phyloP scores from a whole-genome alignment of 2,113 vertebrate species.

The Dicaeum eximium region DNA sequence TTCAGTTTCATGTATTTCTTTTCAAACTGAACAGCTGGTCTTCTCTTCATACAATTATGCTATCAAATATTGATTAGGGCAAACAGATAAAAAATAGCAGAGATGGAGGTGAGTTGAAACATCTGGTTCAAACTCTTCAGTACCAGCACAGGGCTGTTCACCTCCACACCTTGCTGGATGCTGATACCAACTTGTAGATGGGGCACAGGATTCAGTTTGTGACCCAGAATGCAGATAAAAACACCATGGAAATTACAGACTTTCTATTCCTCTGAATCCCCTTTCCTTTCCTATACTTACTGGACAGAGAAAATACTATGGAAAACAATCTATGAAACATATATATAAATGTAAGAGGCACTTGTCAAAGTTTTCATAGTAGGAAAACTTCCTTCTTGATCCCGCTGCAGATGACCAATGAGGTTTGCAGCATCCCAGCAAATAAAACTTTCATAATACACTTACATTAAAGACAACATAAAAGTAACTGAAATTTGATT shows the following conservation, averaged over 20 bases:
- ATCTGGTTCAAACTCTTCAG: background rate
- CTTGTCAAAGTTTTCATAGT: background rate
- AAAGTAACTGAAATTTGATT: background rate
- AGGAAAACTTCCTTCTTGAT: background rate
- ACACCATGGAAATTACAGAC: background rate
- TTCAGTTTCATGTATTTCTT: background rate
- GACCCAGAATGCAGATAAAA: background rate
- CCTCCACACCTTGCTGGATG: background rate
- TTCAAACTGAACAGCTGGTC: background rate
- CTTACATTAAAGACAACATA: background rate
- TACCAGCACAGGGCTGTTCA: background rate
- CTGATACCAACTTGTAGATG: background rate
- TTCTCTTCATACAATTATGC: background rate
- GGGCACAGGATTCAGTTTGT: background rate
- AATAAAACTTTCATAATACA: background rate
- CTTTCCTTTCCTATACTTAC: background rate
- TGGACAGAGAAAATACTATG: background rate
- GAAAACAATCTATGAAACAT: background rate
- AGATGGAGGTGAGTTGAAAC: background rate
- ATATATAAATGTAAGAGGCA: background rate
- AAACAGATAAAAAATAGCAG: background rate
- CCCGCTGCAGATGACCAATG: background rate
- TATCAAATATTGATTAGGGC: background rate
- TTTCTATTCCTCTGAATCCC: background rate
- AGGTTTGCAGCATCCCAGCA: background rate